These are phyloP conservation scores for Clavelina lepadiformis DNA, from an alignment of 23 tunicate genomes.

Conservation along the genomic window DNA sequence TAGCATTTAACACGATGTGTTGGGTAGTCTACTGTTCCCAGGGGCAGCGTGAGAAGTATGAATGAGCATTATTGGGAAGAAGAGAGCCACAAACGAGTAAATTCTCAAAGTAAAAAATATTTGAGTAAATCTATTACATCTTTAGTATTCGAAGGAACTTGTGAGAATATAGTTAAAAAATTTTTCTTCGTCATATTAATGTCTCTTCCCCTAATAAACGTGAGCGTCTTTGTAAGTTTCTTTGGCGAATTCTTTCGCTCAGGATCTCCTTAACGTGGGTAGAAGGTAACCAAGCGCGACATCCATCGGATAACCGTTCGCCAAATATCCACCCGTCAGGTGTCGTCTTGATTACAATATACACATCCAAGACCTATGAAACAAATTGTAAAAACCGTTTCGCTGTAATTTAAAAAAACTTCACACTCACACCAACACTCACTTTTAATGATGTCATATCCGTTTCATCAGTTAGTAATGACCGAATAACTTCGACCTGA, in stretches of 20 bases:
- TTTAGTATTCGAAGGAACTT: no score
- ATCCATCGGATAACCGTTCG: constrained; percentile 72
- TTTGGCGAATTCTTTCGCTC: constrained; percentile 48
- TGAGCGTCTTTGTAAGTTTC: constrained; percentile 49
- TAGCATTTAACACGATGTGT: no score
- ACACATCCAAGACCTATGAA: constrained; percentile 52
- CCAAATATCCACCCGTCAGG: constrained; percentile 85
- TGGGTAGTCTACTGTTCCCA: no score
- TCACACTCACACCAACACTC: neutral
- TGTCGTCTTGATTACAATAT: constrained; percentile 42
- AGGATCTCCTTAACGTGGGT: constrained; percentile 64
- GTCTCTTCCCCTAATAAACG: constrained; percentile 59
- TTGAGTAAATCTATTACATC: no score
- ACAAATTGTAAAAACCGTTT: neutral
- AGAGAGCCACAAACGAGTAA: no score
- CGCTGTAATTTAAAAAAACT: neutral
- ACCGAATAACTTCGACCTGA: constrained; percentile 56
- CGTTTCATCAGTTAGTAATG: constrained; percentile 37
- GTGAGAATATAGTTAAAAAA: neutral
- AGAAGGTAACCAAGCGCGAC: constrained; percentile 85
- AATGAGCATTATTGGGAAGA: no score
- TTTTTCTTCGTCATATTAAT: no score
- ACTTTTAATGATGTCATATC: constrained; percentile 58
- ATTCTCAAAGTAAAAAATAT: no score
- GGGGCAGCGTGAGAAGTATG: no score